Conservation (phyloP, 2,113 vertebrate species). For the Tenrec ecaudatus region DNA sequence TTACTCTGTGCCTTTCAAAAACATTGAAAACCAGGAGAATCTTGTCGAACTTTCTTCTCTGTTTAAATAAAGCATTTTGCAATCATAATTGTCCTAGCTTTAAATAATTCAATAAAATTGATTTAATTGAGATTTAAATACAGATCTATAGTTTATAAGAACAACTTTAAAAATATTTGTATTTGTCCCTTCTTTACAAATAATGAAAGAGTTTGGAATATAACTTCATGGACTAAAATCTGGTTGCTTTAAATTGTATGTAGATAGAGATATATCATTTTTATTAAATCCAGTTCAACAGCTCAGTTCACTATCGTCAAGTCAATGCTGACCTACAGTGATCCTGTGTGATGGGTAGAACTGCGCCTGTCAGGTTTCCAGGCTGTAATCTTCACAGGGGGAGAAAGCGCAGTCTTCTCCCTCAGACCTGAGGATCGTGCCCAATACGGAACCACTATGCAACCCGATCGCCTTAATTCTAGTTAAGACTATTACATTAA, state of each 20-base stretch:
- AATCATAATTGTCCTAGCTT: background rate
- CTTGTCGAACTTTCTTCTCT: background rate
- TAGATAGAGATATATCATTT: too few species aligned
- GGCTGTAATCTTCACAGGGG: too few species aligned
- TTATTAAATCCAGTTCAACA: background rate
- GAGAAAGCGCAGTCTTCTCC: too few species aligned
- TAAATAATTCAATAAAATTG: conserved; percentile 27
- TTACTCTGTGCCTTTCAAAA: background rate
- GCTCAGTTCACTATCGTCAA: too few species aligned
- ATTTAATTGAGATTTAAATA: background rate
- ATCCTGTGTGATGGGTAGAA: too few species aligned
- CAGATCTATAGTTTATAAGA: background rate
- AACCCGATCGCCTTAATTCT: too few species aligned
- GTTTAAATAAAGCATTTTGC: background rate
- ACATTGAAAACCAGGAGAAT: background rate
- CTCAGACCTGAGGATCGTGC: too few species aligned
- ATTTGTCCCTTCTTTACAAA: background rate
- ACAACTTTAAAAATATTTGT: background rate
- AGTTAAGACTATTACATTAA: background rate
- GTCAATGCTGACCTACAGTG: too few species aligned
- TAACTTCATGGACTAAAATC: background rate
- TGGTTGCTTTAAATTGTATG: too few species aligned
- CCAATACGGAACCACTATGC: too few species aligned
- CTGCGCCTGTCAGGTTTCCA: too few species aligned
- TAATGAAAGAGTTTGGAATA: background rate